Base-by-base conservation (phyloP, 2,888 invertebrate genomes). In the Tachina fera region DNA sequence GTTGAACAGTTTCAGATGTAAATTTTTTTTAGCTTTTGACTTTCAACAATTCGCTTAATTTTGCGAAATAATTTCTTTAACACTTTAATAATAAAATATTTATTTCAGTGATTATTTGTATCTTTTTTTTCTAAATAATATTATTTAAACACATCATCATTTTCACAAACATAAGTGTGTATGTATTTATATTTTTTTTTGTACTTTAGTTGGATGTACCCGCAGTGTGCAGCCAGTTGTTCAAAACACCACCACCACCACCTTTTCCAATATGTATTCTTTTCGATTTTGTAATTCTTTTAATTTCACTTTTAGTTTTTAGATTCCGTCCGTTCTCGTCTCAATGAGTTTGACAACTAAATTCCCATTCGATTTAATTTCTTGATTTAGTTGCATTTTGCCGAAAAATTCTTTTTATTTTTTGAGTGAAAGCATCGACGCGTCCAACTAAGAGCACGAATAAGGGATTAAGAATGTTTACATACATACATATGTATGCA, bases 311-410 rank as follows among this genome's bases (percentile, higher is more conserved):
- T 83, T n/a, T 58, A 22, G 22, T 58, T 51, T 68, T 47, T 39
- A 11, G 31, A 79, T 65, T 14, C 60, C 75, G 78, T 83, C 88
- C 86, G 86, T 79, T 83, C 85, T 78, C 61, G 86, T 68, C 78
- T 80, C 87, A 81, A 72, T 86, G 87, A 88, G 87, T 87, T 83
- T 81, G 83, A 85, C 82, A 88, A 88, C 88, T 88, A 81, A 87
- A 72, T 80, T 87, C 83, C 61, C 65, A 83, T 82, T 84, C 67
- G 76, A 80, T 68, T 75, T 75, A 58, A 47, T 79, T 80, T 53
- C 45, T 68, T 72, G 16, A 14, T 51, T 43, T 72, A 53, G 63
- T 45, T 77, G 68, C 65, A 75, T 65, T 85, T 81, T 78, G 71
- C 63, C 74, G 67, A 60, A 67, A 31, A 67, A 60, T 45, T 71